Evolutionary conservation across 2,113 vertebrate species (phyloP).

Genomic region (Pterocles orientalis): DNA sequence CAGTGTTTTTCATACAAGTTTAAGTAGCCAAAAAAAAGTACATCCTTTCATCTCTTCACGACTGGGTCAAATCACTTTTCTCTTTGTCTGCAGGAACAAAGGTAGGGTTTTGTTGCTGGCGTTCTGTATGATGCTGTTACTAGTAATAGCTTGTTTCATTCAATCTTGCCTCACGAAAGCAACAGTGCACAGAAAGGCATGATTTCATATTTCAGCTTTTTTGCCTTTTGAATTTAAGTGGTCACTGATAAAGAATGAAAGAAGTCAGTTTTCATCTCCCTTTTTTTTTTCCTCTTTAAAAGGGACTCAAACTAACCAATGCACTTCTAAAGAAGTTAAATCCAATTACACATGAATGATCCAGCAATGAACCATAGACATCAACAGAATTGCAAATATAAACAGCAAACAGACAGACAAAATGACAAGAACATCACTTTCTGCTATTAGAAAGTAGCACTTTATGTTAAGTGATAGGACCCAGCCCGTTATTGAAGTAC

Average conservation of each 20-base stretch:
- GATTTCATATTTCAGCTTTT: slow-evolving; percentile 59
- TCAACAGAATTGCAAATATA: slow-evolving; percentile 26
- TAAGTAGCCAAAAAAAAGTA: slow-evolving; percentile 60
- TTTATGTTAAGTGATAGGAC: slow-evolving; percentile 46
- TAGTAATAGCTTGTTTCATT: slow-evolving; percentile 39
- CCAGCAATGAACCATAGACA: slow-evolving; percentile 31
- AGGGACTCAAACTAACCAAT: slow-evolving; percentile 73
- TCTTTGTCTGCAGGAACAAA: slow-evolving; percentile 17
- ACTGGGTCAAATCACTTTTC: background rate
- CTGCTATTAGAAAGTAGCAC: slow-evolving; percentile 48
- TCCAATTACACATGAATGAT: background rate
- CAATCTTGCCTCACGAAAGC: slow-evolving; percentile 58
- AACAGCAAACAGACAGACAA: slow-evolving; percentile 51
- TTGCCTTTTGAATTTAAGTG: slow-evolving; percentile 9
- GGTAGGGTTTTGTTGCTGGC: slow-evolving; percentile 44
- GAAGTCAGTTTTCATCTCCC: slow-evolving; percentile 78
- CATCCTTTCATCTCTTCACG: slow-evolving; percentile 30
- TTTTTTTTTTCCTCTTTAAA: slow-evolving; percentile 24
- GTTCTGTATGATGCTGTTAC: slow-evolving; percentile 34
- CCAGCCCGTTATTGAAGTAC: background rate
- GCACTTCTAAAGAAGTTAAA: background rate
- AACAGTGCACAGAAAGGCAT: slow-evolving; percentile 50
- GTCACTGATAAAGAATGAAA: background rate
- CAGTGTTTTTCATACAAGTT: slow-evolving; percentile 53
- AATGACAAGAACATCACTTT: slow-evolving; percentile 38